phyloP scores from a whole-genome alignment of 2,888 invertebrate genomes.

The Halictus quadricinctus region DNA sequence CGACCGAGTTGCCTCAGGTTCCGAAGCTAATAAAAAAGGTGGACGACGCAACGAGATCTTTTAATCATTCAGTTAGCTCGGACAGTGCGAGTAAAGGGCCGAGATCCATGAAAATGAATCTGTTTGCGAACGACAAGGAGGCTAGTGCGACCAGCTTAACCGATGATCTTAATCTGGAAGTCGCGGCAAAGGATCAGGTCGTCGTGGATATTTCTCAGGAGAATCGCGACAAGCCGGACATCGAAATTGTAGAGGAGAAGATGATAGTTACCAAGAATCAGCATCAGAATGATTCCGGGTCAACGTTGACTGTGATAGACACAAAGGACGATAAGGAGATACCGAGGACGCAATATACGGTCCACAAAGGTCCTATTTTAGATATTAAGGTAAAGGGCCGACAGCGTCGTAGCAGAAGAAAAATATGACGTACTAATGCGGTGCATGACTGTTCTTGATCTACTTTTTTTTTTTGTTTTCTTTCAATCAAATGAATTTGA shows the following conservation, averaged over 20 bases:
- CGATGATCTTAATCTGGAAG: conserved; percentile 9
- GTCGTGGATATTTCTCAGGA: not conserved
- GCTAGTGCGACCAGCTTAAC: not conserved
- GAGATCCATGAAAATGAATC: conserved; percentile 10
- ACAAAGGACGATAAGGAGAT: conserved; percentile 57
- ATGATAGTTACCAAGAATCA: conserved; percentile 33
- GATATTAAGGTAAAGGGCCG: conserved; percentile 79
- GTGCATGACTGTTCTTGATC: conserved; percentile 4
- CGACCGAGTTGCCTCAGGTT: not conserved
- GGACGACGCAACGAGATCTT: not conserved
- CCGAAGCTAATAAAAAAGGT: not conserved
- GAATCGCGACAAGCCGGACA: conserved; percentile 23
- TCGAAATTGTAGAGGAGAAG: conserved; percentile 53
- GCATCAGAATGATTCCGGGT: conserved; percentile 30
- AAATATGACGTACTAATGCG: not conserved
- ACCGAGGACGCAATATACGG: conserved; percentile 73
- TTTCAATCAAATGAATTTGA: not conserved
- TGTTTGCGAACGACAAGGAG: not conserved
- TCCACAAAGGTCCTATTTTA: conserved; percentile 80
- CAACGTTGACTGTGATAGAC: conserved; percentile 37
- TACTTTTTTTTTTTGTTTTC: not conserved
- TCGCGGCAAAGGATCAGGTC: conserved; percentile 17
- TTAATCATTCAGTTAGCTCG: not conserved
- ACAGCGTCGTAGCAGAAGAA: not conserved
- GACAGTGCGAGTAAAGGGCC: not conserved